Conservation (phyloP, 2,113 vertebrate genomes). For the Globicephala melas region DNA sequence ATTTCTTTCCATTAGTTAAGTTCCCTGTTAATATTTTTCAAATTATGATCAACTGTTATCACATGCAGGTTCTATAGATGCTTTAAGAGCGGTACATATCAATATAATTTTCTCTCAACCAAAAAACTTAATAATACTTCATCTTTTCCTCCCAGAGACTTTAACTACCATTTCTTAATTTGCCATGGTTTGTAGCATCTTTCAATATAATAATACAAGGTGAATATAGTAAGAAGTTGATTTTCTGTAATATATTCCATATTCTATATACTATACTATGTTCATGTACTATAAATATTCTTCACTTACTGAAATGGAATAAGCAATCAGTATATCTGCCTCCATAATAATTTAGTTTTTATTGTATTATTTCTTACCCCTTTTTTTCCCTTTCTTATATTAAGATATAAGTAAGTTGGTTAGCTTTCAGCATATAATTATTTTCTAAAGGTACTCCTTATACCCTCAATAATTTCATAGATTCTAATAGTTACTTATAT, state of each 20-base stretch:
- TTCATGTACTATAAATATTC: not conserved
- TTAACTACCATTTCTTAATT: constrained; percentile 7
- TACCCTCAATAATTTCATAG: not conserved
- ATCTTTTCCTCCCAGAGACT: not conserved
- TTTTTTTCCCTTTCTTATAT: not conserved
- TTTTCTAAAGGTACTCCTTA: not conserved
- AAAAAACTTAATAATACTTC: not conserved
- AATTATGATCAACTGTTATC: not conserved
- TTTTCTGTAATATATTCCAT: not conserved
- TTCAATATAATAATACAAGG: not conserved
- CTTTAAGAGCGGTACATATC: not conserved
- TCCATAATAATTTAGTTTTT: not conserved
- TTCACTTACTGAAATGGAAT: not conserved
- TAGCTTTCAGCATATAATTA: not conserved
- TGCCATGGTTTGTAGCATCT: not conserved
- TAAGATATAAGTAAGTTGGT: not conserved
- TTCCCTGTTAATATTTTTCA: not conserved
- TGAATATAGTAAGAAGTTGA: not conserved
- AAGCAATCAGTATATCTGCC: not conserved
- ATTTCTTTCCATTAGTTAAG: not conserved
- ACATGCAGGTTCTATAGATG: not conserved
- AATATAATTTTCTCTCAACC: not conserved
- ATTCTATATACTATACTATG: not conserved
- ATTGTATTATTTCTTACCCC: not conserved
- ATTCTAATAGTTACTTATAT: not conserved